These are phyloP conservation scores for Cirrhinus molitorella DNA, from an alignment of 2,797 vertebrate species.

Conservation along the genomic window DNA sequence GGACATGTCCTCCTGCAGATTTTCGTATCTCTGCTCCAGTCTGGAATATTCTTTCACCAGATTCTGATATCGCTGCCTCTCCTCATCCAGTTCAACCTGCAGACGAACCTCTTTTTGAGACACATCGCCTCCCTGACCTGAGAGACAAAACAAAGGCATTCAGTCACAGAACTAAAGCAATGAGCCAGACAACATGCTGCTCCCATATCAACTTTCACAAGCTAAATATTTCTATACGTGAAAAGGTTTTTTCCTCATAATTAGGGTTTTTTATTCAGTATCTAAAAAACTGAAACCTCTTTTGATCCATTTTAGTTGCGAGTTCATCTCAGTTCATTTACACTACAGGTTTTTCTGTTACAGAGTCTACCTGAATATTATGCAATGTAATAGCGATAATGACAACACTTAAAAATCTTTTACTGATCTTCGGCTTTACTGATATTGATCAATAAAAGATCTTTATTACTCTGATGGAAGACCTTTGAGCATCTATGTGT, in stretches of 20 bases:
- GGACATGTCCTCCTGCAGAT: slow-evolving; percentile 86
- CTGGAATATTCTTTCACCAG: slow-evolving; percentile 91
- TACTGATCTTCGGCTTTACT: background rate
- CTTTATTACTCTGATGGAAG: slow-evolving; percentile 12
- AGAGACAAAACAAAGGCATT: slow-evolving; percentile 34
- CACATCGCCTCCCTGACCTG: slow-evolving; percentile 65
- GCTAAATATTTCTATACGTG: background rate
- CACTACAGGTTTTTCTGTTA: background rate
- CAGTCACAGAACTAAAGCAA: background rate
- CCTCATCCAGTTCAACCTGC: slow-evolving; percentile 87
- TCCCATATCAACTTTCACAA: slow-evolving; percentile 20
- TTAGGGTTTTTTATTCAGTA: background rate
- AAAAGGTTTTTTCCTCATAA: too few relatives aligned
- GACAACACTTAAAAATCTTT: background rate
- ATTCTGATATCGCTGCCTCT: slow-evolving; percentile 91
- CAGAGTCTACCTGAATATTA: background rate
- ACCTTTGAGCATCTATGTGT: background rate
- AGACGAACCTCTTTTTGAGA: slow-evolving; percentile 74
- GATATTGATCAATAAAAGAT: background rate
- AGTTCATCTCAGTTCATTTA: background rate
- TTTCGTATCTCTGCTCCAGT: slow-evolving; percentile 93
- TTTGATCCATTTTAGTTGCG: background rate
- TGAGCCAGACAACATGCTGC: background rate
- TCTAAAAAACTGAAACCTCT: background rate
- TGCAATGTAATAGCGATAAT: background rate